Base-by-base conservation (phyloP, 2,797 vertebrate genomes). In the Amniataba percoides region DNA sequence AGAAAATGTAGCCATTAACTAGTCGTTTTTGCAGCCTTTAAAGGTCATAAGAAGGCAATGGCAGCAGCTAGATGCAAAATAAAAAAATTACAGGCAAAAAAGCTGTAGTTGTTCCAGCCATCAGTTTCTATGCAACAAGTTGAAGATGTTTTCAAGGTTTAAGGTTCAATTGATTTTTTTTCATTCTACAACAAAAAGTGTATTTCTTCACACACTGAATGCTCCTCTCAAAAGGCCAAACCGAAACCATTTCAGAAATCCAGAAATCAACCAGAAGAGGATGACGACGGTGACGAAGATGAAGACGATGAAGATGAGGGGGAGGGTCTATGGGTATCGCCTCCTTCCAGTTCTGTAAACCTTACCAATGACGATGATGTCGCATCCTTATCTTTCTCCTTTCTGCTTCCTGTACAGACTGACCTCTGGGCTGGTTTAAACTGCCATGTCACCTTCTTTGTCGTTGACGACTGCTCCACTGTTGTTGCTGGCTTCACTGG, bases 381-480 rank as follows among this genome's bases (percentile, higher is more conserved):
- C 19, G 53, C 16, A n/a, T 92, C 90, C 74, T 74, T 89, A 0
- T 92, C 92, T 71, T 81, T 92, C 21, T 94, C 92, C 78, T 94
- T 94, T 9, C 90, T 87, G 82, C 93, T 95, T 55, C 93, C 93
- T 0, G 94, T 93, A 83, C 94, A 94, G n/a, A 94, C 91, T 0
- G 94, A 94, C 64, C 92, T 90, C 84, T 94, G 91, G 40, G 91
- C 86, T 0, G 94, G 93, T 76, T 89, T 94, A 48, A 95, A 95
- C 89, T 95, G 94, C 94, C 93, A 95, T 0, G 94, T 94, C 74
- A 95, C 94, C 83, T 87, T 93, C 82, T 93, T 94, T 2, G 89
- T 68, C 1, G 78, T 69, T 0, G 88, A 71, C n/a, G 75, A 71
- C 55, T 83, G 86, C 34, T 91, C 89, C 0, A 11, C 21, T 4